Evolutionary conservation across 2,888 invertebrate genomes (phyloP).

Genomic region (Nephrotoma guestfalica): DNA sequence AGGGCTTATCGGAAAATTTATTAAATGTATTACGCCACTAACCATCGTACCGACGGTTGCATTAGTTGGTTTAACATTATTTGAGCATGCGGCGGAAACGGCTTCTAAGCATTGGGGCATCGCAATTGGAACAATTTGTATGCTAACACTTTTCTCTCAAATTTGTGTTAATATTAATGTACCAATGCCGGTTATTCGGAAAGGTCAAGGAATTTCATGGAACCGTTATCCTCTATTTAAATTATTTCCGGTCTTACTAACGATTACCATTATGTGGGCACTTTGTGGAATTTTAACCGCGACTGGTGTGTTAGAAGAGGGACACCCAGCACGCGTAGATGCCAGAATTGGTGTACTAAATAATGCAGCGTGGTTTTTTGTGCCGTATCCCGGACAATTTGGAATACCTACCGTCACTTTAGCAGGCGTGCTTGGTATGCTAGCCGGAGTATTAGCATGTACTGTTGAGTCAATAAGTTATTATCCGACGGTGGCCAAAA

Average conservation of each 20-base stretch:
- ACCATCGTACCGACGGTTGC: constrained; percentile 75
- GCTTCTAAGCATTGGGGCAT: constrained; percentile 76
- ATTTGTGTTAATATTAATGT: constrained; percentile 50
- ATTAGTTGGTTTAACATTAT: constrained; percentile 67
- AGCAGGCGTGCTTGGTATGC: constrained; percentile 18
- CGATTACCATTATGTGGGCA: constrained; percentile 63
- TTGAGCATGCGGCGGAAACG: constrained; percentile 65
- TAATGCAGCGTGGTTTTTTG: constrained; percentile 64
- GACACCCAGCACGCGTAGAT: constrained; percentile 61
- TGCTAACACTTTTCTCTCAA: constrained; percentile 68
- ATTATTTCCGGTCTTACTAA: constrained; percentile 62
- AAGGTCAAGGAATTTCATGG: constrained; percentile 39
- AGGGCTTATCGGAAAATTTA: constrained; percentile 59
- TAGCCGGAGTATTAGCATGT: constrained; percentile 64
- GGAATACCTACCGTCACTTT: constrained; percentile 56
- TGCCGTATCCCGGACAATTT: constrained; percentile 76
- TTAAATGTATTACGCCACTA: constrained; percentile 65
- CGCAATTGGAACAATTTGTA: constrained; percentile 54
- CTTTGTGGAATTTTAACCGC: constrained; percentile 55
- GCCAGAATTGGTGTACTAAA: constrained; percentile 50
- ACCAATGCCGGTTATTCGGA: constrained; percentile 44
- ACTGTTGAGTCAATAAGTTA: constrained; percentile 76
- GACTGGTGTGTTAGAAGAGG: constrained; percentile 44
- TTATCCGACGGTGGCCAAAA: constrained; percentile 78
- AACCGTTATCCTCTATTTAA: constrained; percentile 58